Evolutionary conservation across 2,888 invertebrate species (phyloP).

Genomic region (Philereme transversata): DNA sequence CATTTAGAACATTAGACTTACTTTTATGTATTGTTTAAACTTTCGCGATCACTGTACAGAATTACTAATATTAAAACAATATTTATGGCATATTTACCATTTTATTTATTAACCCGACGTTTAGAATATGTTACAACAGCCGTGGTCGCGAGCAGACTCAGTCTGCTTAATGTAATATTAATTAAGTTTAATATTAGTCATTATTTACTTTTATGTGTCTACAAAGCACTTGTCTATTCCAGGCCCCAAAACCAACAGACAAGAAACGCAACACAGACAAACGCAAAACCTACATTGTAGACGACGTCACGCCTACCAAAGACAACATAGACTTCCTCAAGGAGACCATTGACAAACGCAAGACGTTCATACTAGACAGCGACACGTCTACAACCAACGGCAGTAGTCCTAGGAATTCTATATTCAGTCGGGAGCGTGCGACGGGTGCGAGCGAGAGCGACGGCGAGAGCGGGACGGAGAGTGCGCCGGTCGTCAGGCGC

Average conservation of each 20-base stretch:
- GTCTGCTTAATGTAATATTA: no score
- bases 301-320: slow-evolving; percentile 71
- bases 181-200: no score
- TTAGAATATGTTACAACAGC: no score
- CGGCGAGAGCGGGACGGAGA: slow-evolving; percentile 74
- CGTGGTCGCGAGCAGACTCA: no score
- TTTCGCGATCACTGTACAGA: no score
- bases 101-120: no score
- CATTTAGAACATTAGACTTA: no score
- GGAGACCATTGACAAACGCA: slow-evolving; percentile 66
- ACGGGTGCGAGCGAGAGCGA: slow-evolving; percentile 74
- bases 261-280: slow-evolving; percentile 67
- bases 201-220: no score
- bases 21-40: no score
- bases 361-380: slow-evolving; percentile 76
- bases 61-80: no score
- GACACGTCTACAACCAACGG: slow-evolving; percentile 80
- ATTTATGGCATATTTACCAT: no score
- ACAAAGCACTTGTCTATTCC: slow-evolving; percentile 28
- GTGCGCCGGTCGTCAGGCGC: slow-evolving; percentile 69
- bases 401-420: slow-evolving; percentile 75
- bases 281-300: slow-evolving; percentile 70
- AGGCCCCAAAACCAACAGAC: slow-evolving; percentile 57
- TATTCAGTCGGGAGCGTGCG: slow-evolving; percentile 71
- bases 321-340: slow-evolving; percentile 69